Percentiles rank a stretch among this genome's conserved stretches.
Evolutionary conservation across 2,113 vertebrate species (phyloP).

Genomic region (Antennarius striatus): DNA sequence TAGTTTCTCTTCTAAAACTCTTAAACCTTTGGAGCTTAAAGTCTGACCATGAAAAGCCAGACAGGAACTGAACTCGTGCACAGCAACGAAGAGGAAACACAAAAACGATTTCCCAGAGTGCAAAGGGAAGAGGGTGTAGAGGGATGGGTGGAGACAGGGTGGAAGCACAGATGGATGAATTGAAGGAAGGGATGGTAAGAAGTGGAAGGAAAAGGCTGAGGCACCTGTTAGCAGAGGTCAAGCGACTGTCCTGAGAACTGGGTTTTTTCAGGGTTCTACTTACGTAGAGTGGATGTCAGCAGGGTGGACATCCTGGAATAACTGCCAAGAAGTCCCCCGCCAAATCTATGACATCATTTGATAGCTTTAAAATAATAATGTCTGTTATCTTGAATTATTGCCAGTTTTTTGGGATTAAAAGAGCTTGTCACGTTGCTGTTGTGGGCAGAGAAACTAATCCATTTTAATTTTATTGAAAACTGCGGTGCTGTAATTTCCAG

Average conservation of each 20-base stretch:
- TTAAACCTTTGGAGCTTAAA: slow-evolving; percentile 27
- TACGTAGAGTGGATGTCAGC: no score
- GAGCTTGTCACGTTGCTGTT: no score
- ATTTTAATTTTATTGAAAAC: background rate
- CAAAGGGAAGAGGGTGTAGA: slow-evolving; percentile 8
- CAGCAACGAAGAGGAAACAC: background rate
- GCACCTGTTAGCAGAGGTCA: slow-evolving; percentile 31
- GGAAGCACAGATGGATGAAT: slow-evolving; percentile 37
- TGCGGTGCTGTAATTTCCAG: no score
- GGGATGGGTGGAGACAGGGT: slow-evolving; percentile 21
- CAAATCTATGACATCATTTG: no score
- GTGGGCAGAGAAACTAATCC: background rate
- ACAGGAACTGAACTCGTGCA: background rate
- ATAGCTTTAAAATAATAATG: no score
- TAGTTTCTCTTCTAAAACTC: slow-evolving; percentile 27
- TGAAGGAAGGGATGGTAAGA: slow-evolving; percentile 43
- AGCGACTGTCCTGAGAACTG: background rate
- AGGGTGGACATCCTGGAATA: no score
- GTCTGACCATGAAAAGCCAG: slow-evolving; percentile 24
- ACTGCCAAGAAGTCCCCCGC: no score
- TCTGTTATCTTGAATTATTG: no score
- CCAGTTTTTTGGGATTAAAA: no score
- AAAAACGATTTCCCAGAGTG: slow-evolving; percentile 15
- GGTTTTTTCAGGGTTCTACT: no score
- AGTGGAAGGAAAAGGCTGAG: slow-evolving; percentile 53